These are phyloP conservation scores for Tragelaphus buxtoni DNA, from an alignment of 2,113 vertebrate species.

Conservation along the genomic window DNA sequence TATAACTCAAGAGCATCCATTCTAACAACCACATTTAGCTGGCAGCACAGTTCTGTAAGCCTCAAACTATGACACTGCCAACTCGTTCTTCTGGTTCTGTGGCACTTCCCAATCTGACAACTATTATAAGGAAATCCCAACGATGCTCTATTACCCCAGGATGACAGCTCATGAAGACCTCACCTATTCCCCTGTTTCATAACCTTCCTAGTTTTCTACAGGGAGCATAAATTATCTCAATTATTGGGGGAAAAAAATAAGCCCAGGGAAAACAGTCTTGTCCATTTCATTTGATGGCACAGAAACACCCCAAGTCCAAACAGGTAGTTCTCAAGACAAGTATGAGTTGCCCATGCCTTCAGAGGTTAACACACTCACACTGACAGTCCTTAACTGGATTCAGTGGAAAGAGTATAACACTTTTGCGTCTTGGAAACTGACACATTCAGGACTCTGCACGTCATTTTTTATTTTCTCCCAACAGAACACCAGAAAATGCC, in stretches of 20 bases:
- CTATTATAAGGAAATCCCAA: background rate
- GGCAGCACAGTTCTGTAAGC: background rate
- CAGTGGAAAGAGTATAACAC: background rate
- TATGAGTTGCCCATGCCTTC: background rate
- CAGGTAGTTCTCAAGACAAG: background rate
- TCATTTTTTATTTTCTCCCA: background rate
- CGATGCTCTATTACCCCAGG: background rate
- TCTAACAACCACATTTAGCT: background rate
- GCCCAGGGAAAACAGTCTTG: background rate
- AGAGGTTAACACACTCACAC: background rate
- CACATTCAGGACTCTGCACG: background rate
- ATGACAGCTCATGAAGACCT: background rate
- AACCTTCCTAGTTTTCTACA: slow-evolving; percentile 31
- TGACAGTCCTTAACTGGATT: background rate
- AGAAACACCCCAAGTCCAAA: background rate
- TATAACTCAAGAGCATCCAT: background rate
- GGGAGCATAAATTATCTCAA: slow-evolving; percentile 7
- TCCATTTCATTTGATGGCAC: background rate
- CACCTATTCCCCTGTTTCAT: slow-evolving; percentile 14
- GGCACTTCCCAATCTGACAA: background rate
- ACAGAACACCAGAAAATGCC: background rate
- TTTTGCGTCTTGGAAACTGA: background rate
- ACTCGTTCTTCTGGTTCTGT: slow-evolving; percentile 50
- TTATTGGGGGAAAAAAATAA: background rate
- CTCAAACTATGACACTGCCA: background rate